Evolutionary conservation across 2,797 vertebrate genomes (phyloP).

Genomic region (Steatocranus sp.): DNA sequence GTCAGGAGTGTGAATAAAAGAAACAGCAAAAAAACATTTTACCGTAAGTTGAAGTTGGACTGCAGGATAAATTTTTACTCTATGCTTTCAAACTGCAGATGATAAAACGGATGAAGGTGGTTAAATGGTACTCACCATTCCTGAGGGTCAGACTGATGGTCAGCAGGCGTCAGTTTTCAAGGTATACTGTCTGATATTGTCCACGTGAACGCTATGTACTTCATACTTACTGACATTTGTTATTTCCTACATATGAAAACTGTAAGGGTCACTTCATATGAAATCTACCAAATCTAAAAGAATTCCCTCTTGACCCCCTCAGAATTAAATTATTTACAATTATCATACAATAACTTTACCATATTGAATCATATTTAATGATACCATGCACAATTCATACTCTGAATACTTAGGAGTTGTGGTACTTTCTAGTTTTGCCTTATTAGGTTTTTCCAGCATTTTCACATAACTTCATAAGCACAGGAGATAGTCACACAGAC

Average conservation of each 20-base stretch:
- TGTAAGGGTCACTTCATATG: background rate
- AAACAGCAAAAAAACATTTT: background rate
- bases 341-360: background rate
- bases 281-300: background rate
- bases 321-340: background rate
- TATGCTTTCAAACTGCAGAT: background rate
- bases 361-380: background rate
- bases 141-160: background rate
- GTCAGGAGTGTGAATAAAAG: background rate
- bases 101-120: background rate
- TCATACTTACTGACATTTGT: background rate
- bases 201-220: background rate
- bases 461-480: background rate
- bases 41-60: background rate
- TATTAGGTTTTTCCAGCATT: background rate
- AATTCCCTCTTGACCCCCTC: background rate
- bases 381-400: background rate
- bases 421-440: background rate
- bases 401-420: background rate
- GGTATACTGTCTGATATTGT: background rate
- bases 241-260: background rate
- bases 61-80: background rate
- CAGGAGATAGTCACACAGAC: background rate
- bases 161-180: background rate
- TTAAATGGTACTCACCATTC: background rate